These are phyloP conservation scores for Caenorhabditis afra DNA, from an alignment of 2,888 invertebrate genomes.

Conservation along the genomic window DNA sequence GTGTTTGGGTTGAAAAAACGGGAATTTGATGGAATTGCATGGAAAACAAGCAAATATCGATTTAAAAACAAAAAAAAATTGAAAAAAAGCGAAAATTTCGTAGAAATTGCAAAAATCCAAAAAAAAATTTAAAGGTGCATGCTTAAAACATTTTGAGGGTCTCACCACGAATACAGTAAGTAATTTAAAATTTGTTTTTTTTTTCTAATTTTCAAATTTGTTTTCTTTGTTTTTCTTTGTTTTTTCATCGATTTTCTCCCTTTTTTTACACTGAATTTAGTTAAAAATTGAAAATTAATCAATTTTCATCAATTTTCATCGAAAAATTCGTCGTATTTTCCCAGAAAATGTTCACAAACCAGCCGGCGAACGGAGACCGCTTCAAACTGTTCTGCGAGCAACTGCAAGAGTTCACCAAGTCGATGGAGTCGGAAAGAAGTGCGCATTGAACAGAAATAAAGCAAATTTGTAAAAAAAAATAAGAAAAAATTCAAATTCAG, in stretches of 20 bases:
- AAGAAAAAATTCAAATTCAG: conserved; percentile 7
- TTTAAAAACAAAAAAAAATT: not conserved
- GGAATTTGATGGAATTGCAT: no score
- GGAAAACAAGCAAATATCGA: no score
- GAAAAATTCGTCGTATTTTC: no score
- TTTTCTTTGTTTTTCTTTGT: conserved; percentile 5
- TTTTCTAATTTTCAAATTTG: conserved; percentile 8
- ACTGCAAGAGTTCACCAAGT: conserved; percentile 35
- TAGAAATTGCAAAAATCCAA: no score
- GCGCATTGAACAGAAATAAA: no score
- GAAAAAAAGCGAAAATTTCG: not conserved
- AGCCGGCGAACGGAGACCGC: conserved; percentile 8
- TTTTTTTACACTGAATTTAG: not conserved
- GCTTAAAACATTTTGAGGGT: not conserved
- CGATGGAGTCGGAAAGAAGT: conserved; percentile 20
- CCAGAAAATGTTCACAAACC: conserved; percentile 16
- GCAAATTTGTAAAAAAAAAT: not conserved
- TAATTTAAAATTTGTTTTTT: not conserved
- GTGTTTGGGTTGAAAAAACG: not conserved
- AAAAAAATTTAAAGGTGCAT: conserved; percentile 24
- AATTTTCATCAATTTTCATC: no score
- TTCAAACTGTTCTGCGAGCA: conserved; percentile 35
- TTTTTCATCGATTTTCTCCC: not conserved
- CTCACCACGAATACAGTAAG: conserved; percentile 3
- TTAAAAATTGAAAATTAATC: not conserved